Evolutionary conservation across 2,797 vertebrate genomes (phyloP), one percentile per base, ranked within the genome.

Genomic region (Erithacus rubecula): DNA sequence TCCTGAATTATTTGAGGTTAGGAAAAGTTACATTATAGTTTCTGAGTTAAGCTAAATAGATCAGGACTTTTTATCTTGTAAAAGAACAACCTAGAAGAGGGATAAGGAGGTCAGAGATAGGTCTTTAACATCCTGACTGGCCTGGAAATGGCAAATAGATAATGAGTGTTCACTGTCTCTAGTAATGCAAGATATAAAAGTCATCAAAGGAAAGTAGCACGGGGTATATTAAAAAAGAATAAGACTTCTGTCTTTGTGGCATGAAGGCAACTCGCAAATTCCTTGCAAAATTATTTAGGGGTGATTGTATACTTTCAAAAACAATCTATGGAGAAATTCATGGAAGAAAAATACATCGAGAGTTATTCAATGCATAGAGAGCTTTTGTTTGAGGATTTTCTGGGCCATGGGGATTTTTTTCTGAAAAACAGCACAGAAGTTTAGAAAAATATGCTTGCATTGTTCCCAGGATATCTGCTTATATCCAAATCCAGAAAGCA

Each of bases 1-100:
- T 71, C 65, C 46, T 69, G 87, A 83, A 88, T 93, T 95, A 81
- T 94, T 86, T 96, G 79, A 93, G 93, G 89, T 89, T 92, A 95
- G 39, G 69, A 78, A 91, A 92, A 89, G 87, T 88, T 96, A 78
- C 71, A 68, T 86, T 91, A 69, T 92, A 64, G 52, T 95, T 95
- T 93, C 82, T 14, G n/a, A 92, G 81, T 91, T 87, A 93, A 85
- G 49, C 82, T 90, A 83, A 95, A 90, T 74, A 94, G 87, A 95
- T 78, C 72, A 75, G 80, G 85, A 86, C 43, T 94, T 94, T 93
- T 87, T 89, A 47, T 90, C 76, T 83, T 69, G 72, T 69, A 94
- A 78, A 83, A 81, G 69, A 88, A 75, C 39, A 88, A 76, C n/a
- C 32, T 62, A 72, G 41, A 59, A 82, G 37, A 27, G 60, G 71